Conservation (phyloP, 2,113 vertebrate genomes). For the Vulpes ferrilata region DNA sequence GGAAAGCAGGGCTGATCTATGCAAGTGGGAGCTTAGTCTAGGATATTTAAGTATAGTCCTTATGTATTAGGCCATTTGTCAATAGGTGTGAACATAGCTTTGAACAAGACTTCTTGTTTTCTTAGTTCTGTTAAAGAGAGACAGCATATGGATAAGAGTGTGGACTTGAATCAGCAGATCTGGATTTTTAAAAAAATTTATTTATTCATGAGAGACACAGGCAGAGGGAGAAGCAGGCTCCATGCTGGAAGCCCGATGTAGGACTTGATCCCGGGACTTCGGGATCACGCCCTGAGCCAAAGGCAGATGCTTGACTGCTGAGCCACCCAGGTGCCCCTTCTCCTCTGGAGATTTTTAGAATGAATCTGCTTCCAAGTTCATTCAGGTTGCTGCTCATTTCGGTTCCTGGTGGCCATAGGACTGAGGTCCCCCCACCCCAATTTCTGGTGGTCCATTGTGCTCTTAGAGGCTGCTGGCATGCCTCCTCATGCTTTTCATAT, state of each 20-base stretch:
- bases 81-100: not conserved
- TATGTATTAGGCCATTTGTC: not conserved
- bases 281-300: too few relatives aligned
- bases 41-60: not conserved
- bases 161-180: not conserved
- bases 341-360: not conserved
- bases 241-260: too few relatives aligned
- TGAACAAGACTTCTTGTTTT: not conserved
- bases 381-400: not conserved
- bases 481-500: not conserved
- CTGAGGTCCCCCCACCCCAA: not conserved
- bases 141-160: not conserved
- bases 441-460: fast-evolving
- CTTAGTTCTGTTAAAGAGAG: not conserved
- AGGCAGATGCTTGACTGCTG: too few relatives aligned
- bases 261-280: too few relatives aligned
- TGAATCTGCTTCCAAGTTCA: not conserved
- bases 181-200: not conserved
- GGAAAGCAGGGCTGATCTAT: not conserved
- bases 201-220: not conserved
- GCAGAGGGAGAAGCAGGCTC: too few relatives aligned
- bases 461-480: not conserved
- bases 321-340: not conserved
- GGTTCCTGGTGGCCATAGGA: not conserved
- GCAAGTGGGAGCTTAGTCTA: not conserved